These are phyloP conservation scores for Coreius guichenoti DNA, from an alignment of 2,797 vertebrate species.

Conservation along the genomic window DNA sequence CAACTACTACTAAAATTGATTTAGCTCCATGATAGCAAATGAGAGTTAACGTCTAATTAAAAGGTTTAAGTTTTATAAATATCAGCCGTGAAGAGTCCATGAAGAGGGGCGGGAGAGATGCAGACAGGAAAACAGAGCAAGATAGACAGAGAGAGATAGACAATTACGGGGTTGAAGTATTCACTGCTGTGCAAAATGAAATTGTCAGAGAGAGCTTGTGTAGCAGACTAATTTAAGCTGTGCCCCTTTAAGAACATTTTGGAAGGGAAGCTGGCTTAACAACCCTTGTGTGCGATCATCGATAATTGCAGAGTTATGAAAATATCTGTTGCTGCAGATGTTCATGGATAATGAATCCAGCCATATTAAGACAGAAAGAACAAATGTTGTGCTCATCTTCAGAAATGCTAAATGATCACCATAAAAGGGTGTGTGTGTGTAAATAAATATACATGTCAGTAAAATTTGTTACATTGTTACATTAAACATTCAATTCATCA, in stretches of 20 bases:
- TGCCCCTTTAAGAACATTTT: background rate
- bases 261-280: background rate
- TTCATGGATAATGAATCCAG: slow-evolving; percentile 8
- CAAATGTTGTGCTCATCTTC: background rate
- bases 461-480: background rate
- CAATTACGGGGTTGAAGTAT: background rate
- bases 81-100: background rate
- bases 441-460: too few relatives aligned
- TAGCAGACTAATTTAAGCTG: slow-evolving; percentile 14
- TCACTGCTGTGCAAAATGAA: background rate
- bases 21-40: slow-evolving; percentile 24
- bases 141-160: slow-evolving; percentile 20
- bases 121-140: background rate
- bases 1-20: slow-evolving; percentile 43
- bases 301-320: slow-evolving; percentile 27
- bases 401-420: background rate
- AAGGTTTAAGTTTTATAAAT: slow-evolving; percentile 41
- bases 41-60: slow-evolving; percentile 30
- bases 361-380: background rate
- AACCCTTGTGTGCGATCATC: slow-evolving; percentile 6
- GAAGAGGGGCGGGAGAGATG: slow-evolving; percentile 16
- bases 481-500: background rate
- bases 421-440: too few relatives aligned
- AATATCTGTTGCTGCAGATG: slow-evolving; percentile 8
- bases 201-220: slow-evolving; percentile 6